Percentiles rank a stretch among this genome's conserved stretches.
These are phyloP conservation scores for Periparus ater DNA, from an alignment of 2,797 vertebrate genomes.

Conservation along the genomic window DNA sequence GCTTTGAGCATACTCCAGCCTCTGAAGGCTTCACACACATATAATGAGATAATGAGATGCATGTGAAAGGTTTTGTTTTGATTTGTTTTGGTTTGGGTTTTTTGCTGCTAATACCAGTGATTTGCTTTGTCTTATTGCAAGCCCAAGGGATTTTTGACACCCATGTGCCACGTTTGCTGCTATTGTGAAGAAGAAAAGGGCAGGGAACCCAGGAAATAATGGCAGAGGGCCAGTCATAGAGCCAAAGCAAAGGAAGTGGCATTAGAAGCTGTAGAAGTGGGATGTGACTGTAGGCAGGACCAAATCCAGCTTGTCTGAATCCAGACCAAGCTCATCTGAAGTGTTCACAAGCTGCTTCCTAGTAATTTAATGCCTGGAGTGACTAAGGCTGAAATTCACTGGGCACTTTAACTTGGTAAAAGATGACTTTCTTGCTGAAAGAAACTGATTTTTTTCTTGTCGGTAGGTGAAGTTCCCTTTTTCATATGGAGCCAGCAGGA, in stretches of 20 bases:
- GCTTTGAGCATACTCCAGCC: background rate
- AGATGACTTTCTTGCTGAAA: background rate
- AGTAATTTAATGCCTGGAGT: background rate
- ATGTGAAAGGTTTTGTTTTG: background rate
- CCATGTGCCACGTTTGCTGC: background rate
- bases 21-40: background rate
- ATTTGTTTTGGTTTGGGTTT: accelerated
- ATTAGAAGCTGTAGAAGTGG: background rate
- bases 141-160: background rate
- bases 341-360: background rate
- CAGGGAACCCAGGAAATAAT: background rate
- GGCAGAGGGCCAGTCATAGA: background rate
- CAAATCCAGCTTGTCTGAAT: background rate
- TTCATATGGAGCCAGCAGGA: background rate
- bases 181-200: background rate
- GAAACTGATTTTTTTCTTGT: background rate
- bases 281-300: accelerated
- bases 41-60: background rate
- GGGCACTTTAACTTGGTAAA: background rate
- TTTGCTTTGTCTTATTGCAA: background rate
- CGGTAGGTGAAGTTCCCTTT: background rate
- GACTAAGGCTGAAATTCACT: background rate
- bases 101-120: background rate
- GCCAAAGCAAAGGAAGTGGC: background rate
- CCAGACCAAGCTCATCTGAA: background rate